These are phyloP conservation scores for Oncorhynchus tshawytscha DNA, from an alignment of 2,113 vertebrate genomes.

Conservation along the genomic window DNA sequence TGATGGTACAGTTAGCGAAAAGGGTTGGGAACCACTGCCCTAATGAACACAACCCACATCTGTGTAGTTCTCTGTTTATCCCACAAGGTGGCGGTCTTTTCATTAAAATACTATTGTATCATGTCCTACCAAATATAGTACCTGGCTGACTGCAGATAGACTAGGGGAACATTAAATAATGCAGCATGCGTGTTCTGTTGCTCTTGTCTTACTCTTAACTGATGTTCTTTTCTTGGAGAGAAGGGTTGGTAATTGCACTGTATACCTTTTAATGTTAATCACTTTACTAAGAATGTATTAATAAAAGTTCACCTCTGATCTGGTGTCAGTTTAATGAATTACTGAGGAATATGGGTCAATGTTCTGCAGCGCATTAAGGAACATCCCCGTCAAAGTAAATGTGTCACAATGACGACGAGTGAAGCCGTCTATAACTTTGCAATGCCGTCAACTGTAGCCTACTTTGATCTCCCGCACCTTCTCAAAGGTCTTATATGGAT, in stretches of 20 bases:
- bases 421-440: no score
- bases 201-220: slow-evolving; percentile 21
- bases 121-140: background rate
- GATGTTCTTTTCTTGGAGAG: slow-evolving; percentile 6
- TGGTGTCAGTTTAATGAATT: background rate
- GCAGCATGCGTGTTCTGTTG: slow-evolving; percentile 49
- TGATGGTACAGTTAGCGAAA: no score
- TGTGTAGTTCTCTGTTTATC: slow-evolving; percentile 12
- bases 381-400: no score
- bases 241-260: slow-evolving; percentile 29
- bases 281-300: slow-evolving; percentile 56
- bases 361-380: no score
- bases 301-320: slow-evolving; percentile 50
- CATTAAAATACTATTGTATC: slow-evolving; percentile 11
- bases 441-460: no score
- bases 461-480: no score
- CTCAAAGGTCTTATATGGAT: no score
- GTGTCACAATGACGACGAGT: no score
- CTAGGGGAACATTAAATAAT: slow-evolving; percentile 38
- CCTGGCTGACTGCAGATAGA: slow-evolving; percentile 9
- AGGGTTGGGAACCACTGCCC: no score
- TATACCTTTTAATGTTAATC: slow-evolving; percentile 27
- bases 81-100: slow-evolving; percentile 56
- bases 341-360: slow-evolving; percentile 7
- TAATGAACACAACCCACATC: no score